Evolutionary conservation across 2,113 vertebrate genomes (phyloP).

Genomic region (Amazona guildingii): DNA sequence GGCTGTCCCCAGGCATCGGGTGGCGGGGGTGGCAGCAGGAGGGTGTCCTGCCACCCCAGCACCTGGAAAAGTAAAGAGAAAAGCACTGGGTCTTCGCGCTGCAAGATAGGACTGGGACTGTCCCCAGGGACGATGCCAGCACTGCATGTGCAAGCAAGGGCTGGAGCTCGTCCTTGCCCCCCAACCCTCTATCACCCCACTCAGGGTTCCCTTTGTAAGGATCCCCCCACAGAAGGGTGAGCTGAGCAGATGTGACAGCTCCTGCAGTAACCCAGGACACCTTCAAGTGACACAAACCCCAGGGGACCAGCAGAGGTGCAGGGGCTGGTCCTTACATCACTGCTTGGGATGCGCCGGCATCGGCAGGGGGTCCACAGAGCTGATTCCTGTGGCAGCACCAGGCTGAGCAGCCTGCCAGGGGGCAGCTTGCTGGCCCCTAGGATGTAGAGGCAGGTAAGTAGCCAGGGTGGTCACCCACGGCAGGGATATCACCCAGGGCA

Average conservation of each 20-base stretch:
- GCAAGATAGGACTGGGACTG: rapidly evolving
- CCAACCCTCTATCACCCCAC: rapidly evolving
- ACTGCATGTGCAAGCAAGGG: rapidly evolving
- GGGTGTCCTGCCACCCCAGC: neutral
- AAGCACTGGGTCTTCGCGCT: rapidly evolving
- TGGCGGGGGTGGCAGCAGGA: neutral
- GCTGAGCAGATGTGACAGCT: neutral
- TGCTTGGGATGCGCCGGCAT: rapidly evolving
- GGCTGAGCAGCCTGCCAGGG: neutral
- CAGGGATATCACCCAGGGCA: neutral
- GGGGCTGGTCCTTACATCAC: rapidly evolving
- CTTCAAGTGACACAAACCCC: neutral
- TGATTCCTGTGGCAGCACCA: rapidly evolving
- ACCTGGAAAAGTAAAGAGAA: conserved; percentile 11
- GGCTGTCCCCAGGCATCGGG: neutral
- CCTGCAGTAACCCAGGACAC: neutral
- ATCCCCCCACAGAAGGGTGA: rapidly evolving
- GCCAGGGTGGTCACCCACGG: neutral
- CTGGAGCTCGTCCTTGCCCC: neutral
- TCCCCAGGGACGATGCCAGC: neutral
- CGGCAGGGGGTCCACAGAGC: neutral
- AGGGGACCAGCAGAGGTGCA: neutral
- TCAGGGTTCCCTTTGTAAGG: neutral
- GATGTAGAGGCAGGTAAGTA: neutral
- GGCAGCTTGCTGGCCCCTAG: neutral